Percentiles rank a stretch among this genome's conserved stretches.
These are phyloP conservation scores for Lithophane semibrunnea DNA, from an alignment of 2,888 invertebrate genomes.

Conservation along the genomic window DNA sequence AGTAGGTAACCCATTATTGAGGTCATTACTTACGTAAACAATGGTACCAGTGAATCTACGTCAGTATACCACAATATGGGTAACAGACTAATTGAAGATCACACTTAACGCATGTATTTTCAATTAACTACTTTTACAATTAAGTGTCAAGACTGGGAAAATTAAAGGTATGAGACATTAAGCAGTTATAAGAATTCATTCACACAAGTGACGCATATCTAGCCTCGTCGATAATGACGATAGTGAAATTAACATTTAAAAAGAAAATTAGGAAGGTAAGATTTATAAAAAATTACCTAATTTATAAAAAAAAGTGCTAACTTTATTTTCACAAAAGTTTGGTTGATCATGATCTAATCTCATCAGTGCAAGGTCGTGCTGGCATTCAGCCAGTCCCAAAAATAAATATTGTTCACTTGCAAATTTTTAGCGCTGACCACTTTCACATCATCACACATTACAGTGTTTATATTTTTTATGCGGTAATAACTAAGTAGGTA, in stretches of 20 bases:
- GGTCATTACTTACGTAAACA: constrained; percentile 12
- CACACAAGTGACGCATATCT: not conserved
- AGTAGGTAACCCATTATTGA: constrained; percentile 8
- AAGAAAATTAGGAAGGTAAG: not conserved
- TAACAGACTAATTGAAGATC: constrained; percentile 1
- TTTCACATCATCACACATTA: constrained; percentile 17
- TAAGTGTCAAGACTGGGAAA: not conserved
- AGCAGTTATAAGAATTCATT: not conserved
- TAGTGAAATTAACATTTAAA: not conserved
- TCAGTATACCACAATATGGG: constrained; percentile 22
- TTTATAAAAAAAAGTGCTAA: not conserved
- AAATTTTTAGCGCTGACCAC: constrained; percentile 52
- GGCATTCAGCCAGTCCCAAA: constrained; percentile 76
- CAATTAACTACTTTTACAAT: constrained; percentile 4
- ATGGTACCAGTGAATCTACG: constrained; percentile 17
- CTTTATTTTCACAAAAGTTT: constrained; percentile 30
- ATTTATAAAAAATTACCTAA: not conserved
- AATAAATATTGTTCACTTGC: constrained; percentile 67
- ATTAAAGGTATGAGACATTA: not conserved
- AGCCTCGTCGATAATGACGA: not conserved
- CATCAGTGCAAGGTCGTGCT: constrained; percentile 78
- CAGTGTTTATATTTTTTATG: constrained; percentile 29
- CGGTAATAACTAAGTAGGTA: not conserved
- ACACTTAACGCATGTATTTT: constrained; percentile 14
- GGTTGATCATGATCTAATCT: constrained; percentile 65